These are phyloP conservation scores for Mastomys natalensis DNA, from an alignment of 2,113 vertebrate genomes.

Conservation along the genomic window DNA sequence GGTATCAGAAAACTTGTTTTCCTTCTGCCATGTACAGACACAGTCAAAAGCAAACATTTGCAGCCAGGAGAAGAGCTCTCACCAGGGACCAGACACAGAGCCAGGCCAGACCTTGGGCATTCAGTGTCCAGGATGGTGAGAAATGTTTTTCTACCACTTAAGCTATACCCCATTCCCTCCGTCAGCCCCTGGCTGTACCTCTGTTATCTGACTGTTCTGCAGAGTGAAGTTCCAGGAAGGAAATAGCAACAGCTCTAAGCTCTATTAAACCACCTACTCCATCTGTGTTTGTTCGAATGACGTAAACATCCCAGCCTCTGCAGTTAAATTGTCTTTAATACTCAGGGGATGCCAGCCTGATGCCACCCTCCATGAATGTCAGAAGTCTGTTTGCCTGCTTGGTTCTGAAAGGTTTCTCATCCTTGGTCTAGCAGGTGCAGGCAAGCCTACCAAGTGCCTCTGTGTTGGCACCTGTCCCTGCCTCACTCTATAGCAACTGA, in stretches of 20 bases:
- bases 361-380: neutral
- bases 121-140: neutral
- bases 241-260: neutral
- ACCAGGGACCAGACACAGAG: neutral
- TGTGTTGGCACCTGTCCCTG: neutral
- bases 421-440: neutral
- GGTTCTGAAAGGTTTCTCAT: neutral
- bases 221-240: neutral
- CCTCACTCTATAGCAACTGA: neutral
- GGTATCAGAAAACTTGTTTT: neutral
- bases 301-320: neutral
- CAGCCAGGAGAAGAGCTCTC: neutral
- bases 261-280: neutral
- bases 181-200: neutral
- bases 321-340: neutral
- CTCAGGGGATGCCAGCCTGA: neutral
- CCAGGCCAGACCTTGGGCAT: neutral
- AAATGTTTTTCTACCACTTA: neutral
- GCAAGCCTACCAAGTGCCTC: neutral
- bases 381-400: neutral
- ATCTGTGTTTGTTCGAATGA: neutral
- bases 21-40: neutral
- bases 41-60: neutral
- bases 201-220: neutral
- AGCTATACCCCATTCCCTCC: too few species aligned